Percentiles rank a stretch among this genome's conserved stretches.
Evolutionary conservation across 2,888 invertebrate species (phyloP).

Genomic region (Eugnorisma glareosa): DNA sequence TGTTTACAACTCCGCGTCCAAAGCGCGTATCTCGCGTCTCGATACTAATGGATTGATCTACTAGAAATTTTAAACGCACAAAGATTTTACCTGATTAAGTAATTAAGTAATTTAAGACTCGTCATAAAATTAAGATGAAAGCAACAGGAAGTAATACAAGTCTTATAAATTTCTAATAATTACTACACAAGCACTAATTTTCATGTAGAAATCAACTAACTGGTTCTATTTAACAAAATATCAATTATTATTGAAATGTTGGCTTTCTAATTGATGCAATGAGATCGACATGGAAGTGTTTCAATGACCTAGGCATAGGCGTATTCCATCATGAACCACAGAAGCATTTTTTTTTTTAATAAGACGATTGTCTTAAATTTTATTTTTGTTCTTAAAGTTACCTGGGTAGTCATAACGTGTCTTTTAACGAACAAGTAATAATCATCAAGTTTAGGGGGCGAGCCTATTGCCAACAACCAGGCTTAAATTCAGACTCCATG

Average conservation of each 20-base stretch:
- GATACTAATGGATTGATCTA: neutral
- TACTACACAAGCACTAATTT: slow-evolving; percentile 15
- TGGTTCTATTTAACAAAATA: slow-evolving; percentile 34
- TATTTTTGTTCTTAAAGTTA: neutral
- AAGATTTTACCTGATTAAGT: neutral
- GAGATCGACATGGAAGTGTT: slow-evolving; percentile 30
- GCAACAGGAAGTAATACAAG: slow-evolving; percentile 16
- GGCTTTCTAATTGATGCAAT: slow-evolving; percentile 61
- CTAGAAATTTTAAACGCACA: neutral
- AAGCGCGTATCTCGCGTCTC: neutral
- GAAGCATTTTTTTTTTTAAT: too few species aligned
- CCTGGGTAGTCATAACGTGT: too few species aligned
- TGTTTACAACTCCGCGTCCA: neutral
- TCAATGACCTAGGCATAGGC: neutral
- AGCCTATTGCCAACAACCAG: too few species aligned
- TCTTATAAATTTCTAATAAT: slow-evolving; percentile 21
- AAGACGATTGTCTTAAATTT: too few species aligned
- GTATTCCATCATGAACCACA: neutral
- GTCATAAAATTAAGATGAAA: neutral
- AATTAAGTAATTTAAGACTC: neutral
- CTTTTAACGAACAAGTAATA: neutral
- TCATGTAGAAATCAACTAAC: slow-evolving; percentile 28
- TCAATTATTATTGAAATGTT: slow-evolving; percentile 24
- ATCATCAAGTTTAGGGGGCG: too few species aligned
- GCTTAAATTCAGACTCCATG: too few species aligned